Base-by-base conservation (phyloP, 2,113 vertebrate genomes). In the Collichthys lucidus region DNA sequence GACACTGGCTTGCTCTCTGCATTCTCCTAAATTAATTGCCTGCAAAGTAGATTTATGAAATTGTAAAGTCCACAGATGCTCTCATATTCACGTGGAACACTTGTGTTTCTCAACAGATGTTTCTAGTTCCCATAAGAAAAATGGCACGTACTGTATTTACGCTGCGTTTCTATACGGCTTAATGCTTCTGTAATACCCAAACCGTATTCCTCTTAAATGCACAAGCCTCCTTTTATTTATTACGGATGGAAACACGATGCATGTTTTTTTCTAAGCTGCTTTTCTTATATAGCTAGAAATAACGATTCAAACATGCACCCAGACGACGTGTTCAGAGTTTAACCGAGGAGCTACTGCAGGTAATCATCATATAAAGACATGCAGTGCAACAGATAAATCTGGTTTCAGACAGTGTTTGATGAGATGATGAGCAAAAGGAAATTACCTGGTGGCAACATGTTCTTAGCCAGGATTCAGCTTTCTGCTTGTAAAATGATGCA, bases 61-160 rank as follows among this genome's bases (percentile, higher is more conserved):
- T 78, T 81, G 89, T 84, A 81, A 90, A 90, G 83, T 85, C 80
- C 55, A 82, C 90, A 93, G 90, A 92, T 92, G 91, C 77, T 84
- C 44, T 74, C 50, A 77, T 78, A 75, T 79, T 87, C 83, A 87
- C 84, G 78, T 86, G 86, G 82, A 92, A 84, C 72, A 61, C 75
- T 74, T 69, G 11, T 82, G 88, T 86, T 74, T 85, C 80, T 84
- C 80, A 82, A 76, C 91, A 94, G 91, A 92, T 91, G 92, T 91
- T 92, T 82, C 42, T 46, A 63, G 47, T 91, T 86, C 65, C 67
- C 63, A 55, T 72, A 83, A 88, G 89, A 86, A 83, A 86, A 85
- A 75, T 59, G 50, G 47, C 4, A 15, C 74, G 52, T 67, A 46
- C 59, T 64, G 52, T 67, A 46, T 62, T 64, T 64, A 29, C 65